phyloP scores from a whole-genome alignment of 2,888 invertebrate species.

The Germaria angustata region DNA sequence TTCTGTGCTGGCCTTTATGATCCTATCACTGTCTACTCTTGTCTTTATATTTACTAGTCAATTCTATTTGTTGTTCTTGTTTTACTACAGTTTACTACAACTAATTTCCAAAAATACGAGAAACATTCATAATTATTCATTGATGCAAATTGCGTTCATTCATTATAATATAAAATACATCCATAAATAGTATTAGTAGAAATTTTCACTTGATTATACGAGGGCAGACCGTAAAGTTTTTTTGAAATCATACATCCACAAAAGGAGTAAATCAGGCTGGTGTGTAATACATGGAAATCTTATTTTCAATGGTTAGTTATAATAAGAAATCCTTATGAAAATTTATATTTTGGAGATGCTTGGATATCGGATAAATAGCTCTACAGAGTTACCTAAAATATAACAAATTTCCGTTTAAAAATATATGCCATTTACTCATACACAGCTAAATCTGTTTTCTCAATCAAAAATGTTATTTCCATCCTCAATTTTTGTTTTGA shows the following conservation, averaged over 20 bases:
- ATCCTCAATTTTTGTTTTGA: no score
- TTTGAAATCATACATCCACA: background rate
- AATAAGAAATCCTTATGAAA: no score
- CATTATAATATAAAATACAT: conserved; percentile 22
- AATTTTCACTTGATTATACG: background rate
- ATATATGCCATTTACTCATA: no score
- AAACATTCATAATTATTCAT: conserved; percentile 55
- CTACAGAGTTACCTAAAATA: no score
- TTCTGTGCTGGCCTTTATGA: conserved; percentile 4
- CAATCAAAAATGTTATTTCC: no score
- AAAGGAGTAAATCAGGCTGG: no score
- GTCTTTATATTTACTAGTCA: background rate
- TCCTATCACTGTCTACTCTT: conserved; percentile 2
- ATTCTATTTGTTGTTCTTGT: conserved; percentile 12
- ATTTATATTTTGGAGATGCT: no score
- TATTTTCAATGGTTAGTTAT: no score
- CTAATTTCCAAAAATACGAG: conserved; percentile 30
- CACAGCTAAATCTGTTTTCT: no score
- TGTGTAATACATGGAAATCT: no score
- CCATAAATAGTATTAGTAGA: background rate
- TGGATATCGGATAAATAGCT: no score
- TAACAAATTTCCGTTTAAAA: no score
- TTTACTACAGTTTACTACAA: conserved; percentile 51
- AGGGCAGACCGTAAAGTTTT: background rate
- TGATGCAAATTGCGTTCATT: conserved; percentile 50